Evolutionary conservation across 2,113 vertebrate species (phyloP), one percentile per base, ranked within the genome.

Genomic region (Stegostoma tigrinum): DNA sequence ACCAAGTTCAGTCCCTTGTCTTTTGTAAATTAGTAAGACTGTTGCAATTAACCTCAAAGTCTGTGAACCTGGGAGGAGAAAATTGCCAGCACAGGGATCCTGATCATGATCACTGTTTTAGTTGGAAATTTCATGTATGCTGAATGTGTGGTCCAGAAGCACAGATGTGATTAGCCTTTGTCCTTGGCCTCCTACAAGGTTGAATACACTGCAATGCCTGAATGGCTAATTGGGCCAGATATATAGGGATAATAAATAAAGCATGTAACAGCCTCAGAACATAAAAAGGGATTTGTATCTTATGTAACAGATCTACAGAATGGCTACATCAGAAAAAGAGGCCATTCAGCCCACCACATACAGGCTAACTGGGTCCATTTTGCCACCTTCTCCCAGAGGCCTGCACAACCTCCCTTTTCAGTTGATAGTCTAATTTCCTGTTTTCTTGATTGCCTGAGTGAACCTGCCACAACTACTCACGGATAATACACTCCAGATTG

Each of bases 1-100:
- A 66, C 64, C 19, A 42, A 66, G n/a, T 66, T 93, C 61, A 38
- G 61, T 93, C 61, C 21, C 89, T 66, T n/a, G 6, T 67, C 64
- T 93, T 61, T 66, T 38, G 34, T 93, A 34, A 64, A 93, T 93
- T 93, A 66, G 61, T 64, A 93, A n/a, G n/a, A 42, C 89, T 38
- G 61, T 67, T 66, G n/a, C 89, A 93, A 66, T 67, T 93, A 67
- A 67, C 61, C 89, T 93, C 89, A 93, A n/a, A 42, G 34, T 93
- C 61, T 38, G 61, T 93, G 89, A 66, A 19, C 34, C 34, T 21
- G 5, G 89, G 89, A 66, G 61, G 19, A 24, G 21, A 66, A 93
- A 64, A 66, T 23, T 38, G 8, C n/a, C 19, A 66, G 30, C 19
- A 0, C 34, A 93, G 61, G 89, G 64, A 21, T 93, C 34, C 61